Conservation (phyloP, 2,797 vertebrate species). For the Peromyscus attwateri region DNA sequence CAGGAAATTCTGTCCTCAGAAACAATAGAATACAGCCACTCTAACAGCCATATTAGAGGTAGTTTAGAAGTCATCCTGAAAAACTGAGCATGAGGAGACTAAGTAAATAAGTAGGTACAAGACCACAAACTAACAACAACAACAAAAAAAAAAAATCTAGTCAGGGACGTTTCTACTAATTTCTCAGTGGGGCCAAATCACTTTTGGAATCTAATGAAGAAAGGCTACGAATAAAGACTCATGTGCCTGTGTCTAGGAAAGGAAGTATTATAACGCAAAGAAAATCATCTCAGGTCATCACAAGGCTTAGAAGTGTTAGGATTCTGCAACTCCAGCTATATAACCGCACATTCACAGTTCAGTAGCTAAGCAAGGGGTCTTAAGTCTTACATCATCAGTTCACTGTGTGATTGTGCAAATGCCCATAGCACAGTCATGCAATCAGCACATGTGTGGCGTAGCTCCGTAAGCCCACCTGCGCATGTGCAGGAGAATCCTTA, state of each 20-base stretch:
- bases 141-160: neutral
- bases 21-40: constrained; percentile 11
- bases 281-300: constrained; percentile 24
- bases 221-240: constrained; percentile 26
- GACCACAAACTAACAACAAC: neutral
- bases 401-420: too few relatives aligned
- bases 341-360: too few relatives aligned
- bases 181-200: neutral
- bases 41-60: neutral
- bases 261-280: neutral
- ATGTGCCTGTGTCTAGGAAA: neutral
- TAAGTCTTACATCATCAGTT: too few relatives aligned
- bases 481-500: too few relatives aligned
- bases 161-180: neutral
- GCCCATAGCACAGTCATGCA: too few relatives aligned
- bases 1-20: constrained; percentile 37
- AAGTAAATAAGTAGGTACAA: neutral
- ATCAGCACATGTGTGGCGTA: too few relatives aligned
- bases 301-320: neutral
- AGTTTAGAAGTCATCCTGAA: constrained; percentile 4
- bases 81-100: neutral
- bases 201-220: neutral
- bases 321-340: too few relatives aligned
- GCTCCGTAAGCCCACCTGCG: too few relatives aligned
- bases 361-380: too few relatives aligned